Base-by-base conservation (phyloP, 2,888 invertebrate species). In the Dysmachus trigonus region DNA sequence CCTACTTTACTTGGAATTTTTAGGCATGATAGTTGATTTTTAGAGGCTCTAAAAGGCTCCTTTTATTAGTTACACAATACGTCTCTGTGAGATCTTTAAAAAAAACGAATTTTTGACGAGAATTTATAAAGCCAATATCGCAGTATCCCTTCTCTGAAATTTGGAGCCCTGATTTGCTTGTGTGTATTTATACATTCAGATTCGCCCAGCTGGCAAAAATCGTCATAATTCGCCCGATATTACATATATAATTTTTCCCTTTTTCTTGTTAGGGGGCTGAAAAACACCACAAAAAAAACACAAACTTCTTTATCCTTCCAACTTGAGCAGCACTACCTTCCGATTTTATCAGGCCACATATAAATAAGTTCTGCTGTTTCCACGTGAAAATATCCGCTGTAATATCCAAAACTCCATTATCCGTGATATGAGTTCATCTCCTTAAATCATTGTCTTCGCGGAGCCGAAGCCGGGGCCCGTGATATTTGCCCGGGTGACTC, bases 351-450 rank as follows among this genome's bases (percentile, higher is more conserved):
- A 77, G 22, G 47, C 27, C 33, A 27, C 47, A 77, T 31, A 77
- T 7, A 77, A 30, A 77, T 77, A 77, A 77, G 47, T 77, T 47
- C 27, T 13, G 27, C 41, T 77, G 47, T 31, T 81, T 62, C 53
- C 53, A 81, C 83, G 38, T 83, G 38, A 71, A 72, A 41, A 72
- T 72, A 83, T 72, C 83, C 83, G 30, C 71, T 41, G 83, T 72
- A 41, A 83, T 72, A 83, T 83, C 83, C 83, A 72, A 72, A 71
- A 83, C 33, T 83, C 83, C 83, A 72, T 72, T 83, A 71, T 83
- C 22, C 18, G 38, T 72, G 72, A 72, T 83, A 83, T 83, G 47
- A 83, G 83, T 72, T 72, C 83, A 83, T 83, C 83, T 83, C 41
- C 41, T 83, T 83, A 83, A 71, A 83, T 83, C 72, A 83, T 38